Base-by-base conservation (phyloP, 2,113 vertebrate species). In the Anseranas semipalmata region DNA sequence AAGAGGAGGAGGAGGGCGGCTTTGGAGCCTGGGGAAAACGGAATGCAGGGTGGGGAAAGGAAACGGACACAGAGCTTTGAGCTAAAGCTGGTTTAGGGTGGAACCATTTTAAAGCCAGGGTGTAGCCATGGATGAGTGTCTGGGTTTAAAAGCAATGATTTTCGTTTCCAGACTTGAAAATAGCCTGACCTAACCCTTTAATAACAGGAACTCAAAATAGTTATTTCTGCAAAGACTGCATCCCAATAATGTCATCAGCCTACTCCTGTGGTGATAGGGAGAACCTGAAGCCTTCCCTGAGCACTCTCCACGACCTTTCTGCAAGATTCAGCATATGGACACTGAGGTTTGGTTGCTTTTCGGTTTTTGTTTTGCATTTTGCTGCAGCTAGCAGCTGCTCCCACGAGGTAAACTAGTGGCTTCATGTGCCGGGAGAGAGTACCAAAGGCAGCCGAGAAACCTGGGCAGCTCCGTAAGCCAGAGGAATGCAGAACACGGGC, bases 11-110 rank as follows among this genome's bases (percentile, higher is more conserved):
- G 97, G 96, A 95, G 97, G 97, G 87, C 52, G 96, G 94, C 41
- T 85, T 87, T 97, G 98, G 97, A 98, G 97, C 97, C 97, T 98
- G 98, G 98, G 98, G 98, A 98, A 99, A 98, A 95, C 92, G 97
- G 98, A 99, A 99, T 98, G 98, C 97, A 98, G 98, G 98, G 98
- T 98, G 98, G 98, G 98, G 98, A 99, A 98, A 98, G 98, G 98
- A 98, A 98, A 98, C 96, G 98, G 98, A 98, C 98, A 98, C 96
- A 96, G 94, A 97, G 97, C 98, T 98, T 98, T 98, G 98, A 99
- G 98, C 98, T 98, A 98, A 98, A 98, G 98, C 97, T 98, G 97
- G 97, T 96, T 97, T 96, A 97, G 97, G 98, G 98, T 96, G 97
- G 92, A 96, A 95, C 97, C 96, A 60, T 91, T 92, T 97, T 95